Percentiles rank a stretch among this genome's conserved stretches.
Conservation (phyloP, 2,888 invertebrate species). For the Temnothorax ravouxi region DNA sequence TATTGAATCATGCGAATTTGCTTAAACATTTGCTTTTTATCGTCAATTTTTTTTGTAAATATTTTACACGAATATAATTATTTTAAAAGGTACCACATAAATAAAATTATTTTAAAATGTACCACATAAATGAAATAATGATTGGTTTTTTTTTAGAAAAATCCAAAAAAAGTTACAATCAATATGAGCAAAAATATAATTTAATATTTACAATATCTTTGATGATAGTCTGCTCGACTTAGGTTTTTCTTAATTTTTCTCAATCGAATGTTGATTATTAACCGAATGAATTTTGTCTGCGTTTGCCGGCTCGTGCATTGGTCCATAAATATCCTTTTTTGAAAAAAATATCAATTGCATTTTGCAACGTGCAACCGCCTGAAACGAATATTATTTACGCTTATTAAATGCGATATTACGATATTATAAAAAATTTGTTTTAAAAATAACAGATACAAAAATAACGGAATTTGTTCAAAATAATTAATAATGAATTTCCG, state of each 20-base stretch:
- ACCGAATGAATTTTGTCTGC: neutral
- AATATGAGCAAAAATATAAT: neutral
- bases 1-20: neutral
- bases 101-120: neutral
- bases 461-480: conserved; percentile 3
- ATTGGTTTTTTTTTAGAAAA: neutral
- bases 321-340: neutral
- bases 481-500: conserved; percentile 21
- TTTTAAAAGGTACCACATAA: neutral
- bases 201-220: neutral
- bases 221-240: neutral
- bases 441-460: too few species aligned
- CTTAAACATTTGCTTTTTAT: neutral
- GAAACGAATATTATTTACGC: neutral
- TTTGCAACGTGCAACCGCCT: neutral
- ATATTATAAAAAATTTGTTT: neutral
- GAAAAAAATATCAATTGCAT: neutral
- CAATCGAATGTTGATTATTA: neutral
- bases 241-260: neutral
- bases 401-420: neutral
- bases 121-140: neutral
- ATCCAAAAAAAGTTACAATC: neutral
- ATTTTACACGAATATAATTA: neutral
- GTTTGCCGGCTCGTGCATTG: neutral
- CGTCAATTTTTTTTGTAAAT: too few species aligned